Base-by-base conservation (phyloP, 2,888 invertebrate genomes). In the Melinaea menophilus region DNA sequence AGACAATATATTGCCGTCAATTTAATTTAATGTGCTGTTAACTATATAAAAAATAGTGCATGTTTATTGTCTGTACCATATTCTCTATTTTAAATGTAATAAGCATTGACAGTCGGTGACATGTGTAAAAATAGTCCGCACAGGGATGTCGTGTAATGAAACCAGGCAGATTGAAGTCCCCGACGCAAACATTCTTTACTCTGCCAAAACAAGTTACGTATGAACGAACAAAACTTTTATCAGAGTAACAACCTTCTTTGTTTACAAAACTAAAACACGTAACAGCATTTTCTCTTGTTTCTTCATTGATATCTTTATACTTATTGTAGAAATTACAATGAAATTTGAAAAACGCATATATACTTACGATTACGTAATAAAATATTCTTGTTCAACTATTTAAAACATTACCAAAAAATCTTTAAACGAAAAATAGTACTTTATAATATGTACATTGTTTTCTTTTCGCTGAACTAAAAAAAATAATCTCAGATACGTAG, bases 401-500 rank as follows among this genome's bases (percentile, higher is more conserved):
- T 41, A 5, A 9, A 41, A 41, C 11, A 41, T 41, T 41, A 11
- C 11, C 7, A 41, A 11, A 41, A 41, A 41, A 9, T 41, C 41
- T 41, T 9, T 3, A 9, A 7, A 31, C 31, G 22, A 9, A 31
- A 31, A 2, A 11, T 7, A 51, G 51, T 31, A 51, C 31, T 51
- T 51, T 41, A 9, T 41, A 41, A 35, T 5, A 5, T 35, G 9
- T 41, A 41, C 41, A 9, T 2, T 41, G 41, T 41, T 41, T 41
- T 41, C 41, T 51, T 48, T 51, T 22, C 7, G 9, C n/a, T 51
- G 7, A 7, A 31, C 1, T 51, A 31, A 82, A 86, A 86, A 82
- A 82, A 87, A 88, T 85, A 87, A 86, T 74, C 77, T 77, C 61
- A 37, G 48, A 59, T 58, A 41, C 56, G 45, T 22, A 13, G 33